Conservation (phyloP, 1,140 invertebrate genomes). For the Ceratina japonica region DNA sequence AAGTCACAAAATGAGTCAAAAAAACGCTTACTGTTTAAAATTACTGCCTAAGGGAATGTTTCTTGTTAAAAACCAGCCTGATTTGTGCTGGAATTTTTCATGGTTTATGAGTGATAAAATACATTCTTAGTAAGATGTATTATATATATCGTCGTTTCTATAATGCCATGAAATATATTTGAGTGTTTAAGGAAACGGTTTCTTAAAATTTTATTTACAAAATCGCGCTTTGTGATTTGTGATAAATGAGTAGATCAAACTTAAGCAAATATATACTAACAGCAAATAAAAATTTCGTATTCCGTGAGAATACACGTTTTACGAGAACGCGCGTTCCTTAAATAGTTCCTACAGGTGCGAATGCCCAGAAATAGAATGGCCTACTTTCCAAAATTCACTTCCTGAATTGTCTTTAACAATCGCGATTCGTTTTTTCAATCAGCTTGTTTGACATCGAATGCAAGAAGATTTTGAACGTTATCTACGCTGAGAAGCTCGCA, state of each 20-base stretch:
- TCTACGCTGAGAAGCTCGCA: background rate
- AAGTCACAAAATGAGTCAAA: too few species aligned
- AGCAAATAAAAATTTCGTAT: background rate
- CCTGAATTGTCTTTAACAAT: too few species aligned
- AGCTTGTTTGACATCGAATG: background rate
- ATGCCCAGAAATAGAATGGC: background rate
- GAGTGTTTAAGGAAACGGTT: background rate
- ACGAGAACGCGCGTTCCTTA: background rate
- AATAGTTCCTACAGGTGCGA: too few species aligned
- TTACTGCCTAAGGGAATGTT: too few species aligned
- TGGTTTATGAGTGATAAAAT: too few species aligned
- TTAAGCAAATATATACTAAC: constrained; percentile 7
- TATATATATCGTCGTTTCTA: too few species aligned
- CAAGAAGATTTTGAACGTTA: background rate
- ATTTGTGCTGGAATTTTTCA: too few species aligned
- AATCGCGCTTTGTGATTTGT: background rate
- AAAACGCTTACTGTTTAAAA: too few species aligned
- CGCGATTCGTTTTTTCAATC: too few species aligned
- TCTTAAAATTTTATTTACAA: background rate
- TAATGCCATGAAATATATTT: too few species aligned
- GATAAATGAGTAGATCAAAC: background rate
- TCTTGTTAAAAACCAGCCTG: too few species aligned
- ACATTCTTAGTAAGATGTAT: too few species aligned
- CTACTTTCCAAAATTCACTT: background rate
- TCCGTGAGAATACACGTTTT: background rate